Evolutionary conservation across 2,797 vertebrate species (phyloP).

Genomic region (Pipistrellus pipistrellus): DNA sequence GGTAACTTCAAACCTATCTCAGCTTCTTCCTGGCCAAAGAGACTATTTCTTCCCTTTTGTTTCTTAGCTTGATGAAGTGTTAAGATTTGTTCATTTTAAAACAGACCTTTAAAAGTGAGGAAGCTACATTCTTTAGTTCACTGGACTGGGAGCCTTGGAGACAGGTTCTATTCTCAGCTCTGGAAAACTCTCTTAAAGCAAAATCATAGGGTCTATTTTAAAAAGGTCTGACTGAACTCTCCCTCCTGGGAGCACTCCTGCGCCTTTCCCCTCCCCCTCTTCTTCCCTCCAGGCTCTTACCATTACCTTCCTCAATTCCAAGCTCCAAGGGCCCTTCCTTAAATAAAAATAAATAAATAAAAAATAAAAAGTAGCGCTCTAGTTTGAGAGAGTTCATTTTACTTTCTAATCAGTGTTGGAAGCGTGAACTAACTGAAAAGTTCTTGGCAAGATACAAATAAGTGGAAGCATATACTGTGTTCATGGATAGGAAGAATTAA

Average conservation of each 20-base stretch:
- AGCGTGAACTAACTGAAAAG: slow-evolving; percentile 66
- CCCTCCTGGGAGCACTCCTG: neutral
- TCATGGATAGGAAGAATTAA: too few relatives aligned
- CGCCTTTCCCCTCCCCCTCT: neutral
- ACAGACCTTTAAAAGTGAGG: slow-evolving; percentile 73
- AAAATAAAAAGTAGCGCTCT: slow-evolving; percentile 58
- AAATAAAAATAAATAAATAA: neutral
- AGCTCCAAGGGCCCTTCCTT: neutral
- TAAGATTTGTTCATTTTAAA: slow-evolving; percentile 74
- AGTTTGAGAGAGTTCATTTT: slow-evolving; percentile 65
- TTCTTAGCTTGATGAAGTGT: slow-evolving; percentile 74
- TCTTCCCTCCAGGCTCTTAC: neutral
- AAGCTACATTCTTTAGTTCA: slow-evolving; percentile 71
- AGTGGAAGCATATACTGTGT: too few relatives aligned
- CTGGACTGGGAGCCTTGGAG: slow-evolving; percentile 69
- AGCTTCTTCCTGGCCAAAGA: slow-evolving; percentile 41
- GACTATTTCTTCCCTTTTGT: slow-evolving; percentile 60
- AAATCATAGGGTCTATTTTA: slow-evolving; percentile 55
- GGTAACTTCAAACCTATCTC: slow-evolving; percentile 64
- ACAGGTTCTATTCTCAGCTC: slow-evolving; percentile 68
- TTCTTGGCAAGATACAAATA: slow-evolving; percentile 35
- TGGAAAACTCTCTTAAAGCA: slow-evolving; percentile 72
- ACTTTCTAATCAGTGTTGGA: slow-evolving; percentile 72
- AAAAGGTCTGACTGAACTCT: neutral
- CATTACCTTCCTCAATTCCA: neutral